A percentile compares a stretch with the other conserved stretches of the same genome.
phyloP scores from a whole-genome alignment of 2,113 vertebrate genomes.

The Myocastor coypus region DNA sequence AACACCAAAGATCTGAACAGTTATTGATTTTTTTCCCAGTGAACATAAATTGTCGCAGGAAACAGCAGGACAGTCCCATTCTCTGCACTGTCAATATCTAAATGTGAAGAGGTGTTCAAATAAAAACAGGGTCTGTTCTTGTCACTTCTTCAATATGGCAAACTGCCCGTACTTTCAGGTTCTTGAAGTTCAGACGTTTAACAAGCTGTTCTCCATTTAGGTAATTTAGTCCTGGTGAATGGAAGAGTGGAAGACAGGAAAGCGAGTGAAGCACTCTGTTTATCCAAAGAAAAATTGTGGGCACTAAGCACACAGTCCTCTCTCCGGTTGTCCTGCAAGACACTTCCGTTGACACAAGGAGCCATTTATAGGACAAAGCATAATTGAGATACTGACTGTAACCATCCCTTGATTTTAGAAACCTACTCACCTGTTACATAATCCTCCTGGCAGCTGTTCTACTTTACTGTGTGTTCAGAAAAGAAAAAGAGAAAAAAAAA shows the following conservation, averaged over 20 bases:
- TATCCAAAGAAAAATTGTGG: conserved; percentile 58
- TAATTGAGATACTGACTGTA: conserved; percentile 65
- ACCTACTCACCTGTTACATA: not conserved
- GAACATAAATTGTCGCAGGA: conserved; percentile 61
- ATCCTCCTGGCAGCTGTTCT: not conserved
- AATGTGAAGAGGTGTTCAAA: conserved; percentile 64
- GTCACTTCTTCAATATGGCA: conserved; percentile 70
- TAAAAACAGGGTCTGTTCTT: conserved; percentile 62
- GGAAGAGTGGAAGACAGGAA: conserved; percentile 69
- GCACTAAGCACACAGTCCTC: conserved; percentile 61
- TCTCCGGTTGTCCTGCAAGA: conserved; percentile 57
- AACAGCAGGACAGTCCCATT: conserved; percentile 58
- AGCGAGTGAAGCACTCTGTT: conserved; percentile 36
- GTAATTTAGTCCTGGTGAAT: conserved; percentile 73
- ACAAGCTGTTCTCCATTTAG: conserved; percentile 67
- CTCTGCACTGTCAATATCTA: conserved; percentile 48
- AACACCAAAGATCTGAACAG: conserved; percentile 10
- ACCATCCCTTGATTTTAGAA: conserved; percentile 56
- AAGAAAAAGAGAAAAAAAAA: not conserved
- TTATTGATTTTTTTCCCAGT: conserved; percentile 47
- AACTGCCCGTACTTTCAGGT: conserved; percentile 71
- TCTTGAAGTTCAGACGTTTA: conserved; percentile 73
- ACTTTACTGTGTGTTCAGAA: not conserved
- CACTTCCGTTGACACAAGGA: conserved; percentile 32
- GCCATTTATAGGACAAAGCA: conserved; percentile 54